phyloP scores from a whole-genome alignment of 2,113 vertebrate species.

The Euleptes europaea region DNA sequence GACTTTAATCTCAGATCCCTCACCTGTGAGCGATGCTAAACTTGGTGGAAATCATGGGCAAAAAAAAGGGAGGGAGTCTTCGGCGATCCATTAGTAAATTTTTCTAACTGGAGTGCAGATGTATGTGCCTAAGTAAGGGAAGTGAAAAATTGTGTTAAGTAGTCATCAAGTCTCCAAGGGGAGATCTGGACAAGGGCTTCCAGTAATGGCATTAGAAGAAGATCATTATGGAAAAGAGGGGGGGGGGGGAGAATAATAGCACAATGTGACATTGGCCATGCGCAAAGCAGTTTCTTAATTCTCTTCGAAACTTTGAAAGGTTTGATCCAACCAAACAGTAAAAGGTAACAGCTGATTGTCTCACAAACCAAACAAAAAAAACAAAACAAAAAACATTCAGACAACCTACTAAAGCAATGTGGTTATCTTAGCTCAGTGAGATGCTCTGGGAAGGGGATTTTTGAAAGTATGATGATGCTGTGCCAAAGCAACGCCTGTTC shows the following conservation, averaged over 20 bases:
- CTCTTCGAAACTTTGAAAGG: conserved; percentile 19
- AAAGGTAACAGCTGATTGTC: too few species aligned
- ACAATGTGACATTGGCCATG: conserved; percentile 11
- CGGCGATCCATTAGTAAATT: conserved; percentile 64
- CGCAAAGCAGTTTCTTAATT: not conserved
- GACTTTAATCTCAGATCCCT: conserved; percentile 49
- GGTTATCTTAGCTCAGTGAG: too few species aligned
- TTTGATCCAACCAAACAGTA: not conserved
- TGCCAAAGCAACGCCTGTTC: too few species aligned
- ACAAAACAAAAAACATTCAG: too few species aligned
- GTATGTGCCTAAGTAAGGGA: conserved; percentile 63
- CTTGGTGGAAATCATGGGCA: conserved; percentile 57
- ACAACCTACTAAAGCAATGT: too few species aligned
- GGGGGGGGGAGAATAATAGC: conserved; percentile 37
- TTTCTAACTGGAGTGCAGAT: conserved; percentile 61
- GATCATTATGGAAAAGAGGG: conserved; percentile 38
- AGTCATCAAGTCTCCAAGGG: conserved; percentile 70
- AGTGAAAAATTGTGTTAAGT: conserved; percentile 77
- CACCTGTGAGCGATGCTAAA: conserved; percentile 52
- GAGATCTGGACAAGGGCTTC: conserved; percentile 59
- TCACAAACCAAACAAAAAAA: too few species aligned
- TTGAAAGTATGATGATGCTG: too few species aligned
- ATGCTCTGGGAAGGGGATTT: too few species aligned
- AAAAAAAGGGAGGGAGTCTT: conserved; percentile 41
- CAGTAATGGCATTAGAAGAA: conserved; percentile 52